These are phyloP conservation scores for Triplophysa rosa DNA, from an alignment of 2,113 vertebrate genomes.

Conservation along the genomic window DNA sequence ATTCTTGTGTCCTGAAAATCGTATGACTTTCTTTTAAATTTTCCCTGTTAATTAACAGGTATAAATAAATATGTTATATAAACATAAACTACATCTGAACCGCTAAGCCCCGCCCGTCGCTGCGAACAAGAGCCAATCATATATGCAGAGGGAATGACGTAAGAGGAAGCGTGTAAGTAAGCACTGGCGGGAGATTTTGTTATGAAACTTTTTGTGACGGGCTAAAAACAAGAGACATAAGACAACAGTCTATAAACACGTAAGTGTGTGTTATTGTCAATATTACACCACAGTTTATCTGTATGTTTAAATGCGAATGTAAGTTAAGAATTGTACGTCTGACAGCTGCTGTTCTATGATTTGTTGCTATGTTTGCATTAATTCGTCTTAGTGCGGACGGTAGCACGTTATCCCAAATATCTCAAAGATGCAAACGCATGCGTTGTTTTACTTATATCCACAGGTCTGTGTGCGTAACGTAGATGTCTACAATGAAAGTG, in stretches of 20 bases:
- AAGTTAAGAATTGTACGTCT: not conserved
- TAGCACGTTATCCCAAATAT: not conserved
- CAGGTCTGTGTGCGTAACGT: not conserved
- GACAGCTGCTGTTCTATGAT: not conserved
- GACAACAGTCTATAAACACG: not conserved
- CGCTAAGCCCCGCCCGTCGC: not conserved
- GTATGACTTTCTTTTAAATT: too few relatives aligned
- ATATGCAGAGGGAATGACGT: not conserved
- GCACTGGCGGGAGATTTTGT: conserved; percentile 29
- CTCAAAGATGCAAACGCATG: too few relatives aligned
- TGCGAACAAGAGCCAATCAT: not conserved
- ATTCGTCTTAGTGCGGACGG: too few relatives aligned
- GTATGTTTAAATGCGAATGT: not conserved
- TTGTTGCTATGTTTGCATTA: not conserved
- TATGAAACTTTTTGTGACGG: not conserved
- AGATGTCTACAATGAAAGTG: conserved; percentile 57
- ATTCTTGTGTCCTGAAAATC: too few relatives aligned
- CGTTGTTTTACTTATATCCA: not conserved
- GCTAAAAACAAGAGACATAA: not conserved
- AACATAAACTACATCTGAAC: not conserved
- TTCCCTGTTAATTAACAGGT: too few relatives aligned
- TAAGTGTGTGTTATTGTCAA: not conserved
- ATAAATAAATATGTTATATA: too few relatives aligned
- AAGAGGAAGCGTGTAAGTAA: not conserved
- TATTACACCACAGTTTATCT: not conserved